Evolutionary conservation across 2,113 vertebrate genomes (phyloP), one percentile per base, ranked within the genome.

Genomic region (Lampris incognitus): DNA sequence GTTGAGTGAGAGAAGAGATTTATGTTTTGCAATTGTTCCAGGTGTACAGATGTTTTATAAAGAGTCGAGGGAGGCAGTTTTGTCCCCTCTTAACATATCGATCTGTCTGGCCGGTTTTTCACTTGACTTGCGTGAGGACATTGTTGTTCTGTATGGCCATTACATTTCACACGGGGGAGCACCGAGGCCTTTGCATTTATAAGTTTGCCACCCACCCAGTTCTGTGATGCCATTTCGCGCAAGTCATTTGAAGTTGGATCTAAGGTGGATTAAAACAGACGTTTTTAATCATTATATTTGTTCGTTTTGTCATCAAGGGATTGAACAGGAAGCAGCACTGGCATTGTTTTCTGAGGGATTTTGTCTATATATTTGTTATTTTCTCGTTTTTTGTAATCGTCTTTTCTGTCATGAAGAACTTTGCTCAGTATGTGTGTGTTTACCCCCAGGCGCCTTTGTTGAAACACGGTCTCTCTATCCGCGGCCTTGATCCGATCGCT

Each of bases 261-360:
- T 39, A 46, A 52, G 3, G 59, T 69, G 69, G 62, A 59, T 48
- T 24, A 24, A 24, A 24, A 56, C 79, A 63, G 67, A 54, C 9
- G 39, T 69, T 76, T 52, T 13, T 38, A 36, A 61, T 61, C 59
- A 6, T 42, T 54, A 24, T 50, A 9, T 36, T 69, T n/a, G 62
- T 67, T 9, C 4, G 1, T 39, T 10, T 11, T 6, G 10, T 56
- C 40, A 58, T 50, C 52, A 49, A 77, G 76, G 78, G 79, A 71
- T 48, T 54, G 48, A 79, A 67, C 65, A 48, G 66, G 48, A 78
- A 85, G 71, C 46, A 3, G 74, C 77, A 85, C 83, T 82, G 55
- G 70, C 56, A 52, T 72, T 37, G 62, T 78, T 74, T 38, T 66
- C 4, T 78, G 79, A 87, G 59, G 88, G 88, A 88, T 90, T 91